Evolutionary conservation across 2,113 vertebrate species (phyloP).

Genomic region (Catagonus wagneri): DNA sequence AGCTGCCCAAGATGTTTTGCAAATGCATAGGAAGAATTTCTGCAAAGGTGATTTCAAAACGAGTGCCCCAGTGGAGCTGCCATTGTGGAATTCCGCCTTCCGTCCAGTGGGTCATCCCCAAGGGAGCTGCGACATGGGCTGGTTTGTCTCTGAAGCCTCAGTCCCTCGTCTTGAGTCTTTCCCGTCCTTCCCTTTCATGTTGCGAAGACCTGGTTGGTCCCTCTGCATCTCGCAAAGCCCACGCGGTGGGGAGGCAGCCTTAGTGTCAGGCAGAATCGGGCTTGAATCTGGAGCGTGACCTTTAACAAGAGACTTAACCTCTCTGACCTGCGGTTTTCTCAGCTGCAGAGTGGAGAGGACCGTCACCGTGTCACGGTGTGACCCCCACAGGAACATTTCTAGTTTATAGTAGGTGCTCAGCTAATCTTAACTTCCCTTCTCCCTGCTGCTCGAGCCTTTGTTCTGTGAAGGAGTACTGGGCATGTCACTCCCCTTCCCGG

Average conservation of each 20-base stretch:
- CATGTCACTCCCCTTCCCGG: background rate
- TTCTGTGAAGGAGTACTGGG: background rate
- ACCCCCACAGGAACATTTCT: background rate
- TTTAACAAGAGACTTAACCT: background rate
- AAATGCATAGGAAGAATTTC: background rate
- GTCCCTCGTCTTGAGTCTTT: background rate
- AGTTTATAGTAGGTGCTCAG: background rate
- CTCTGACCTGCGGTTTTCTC: background rate
- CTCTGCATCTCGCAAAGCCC: background rate
- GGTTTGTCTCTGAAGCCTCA: background rate
- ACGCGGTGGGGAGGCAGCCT: too few relatives aligned
- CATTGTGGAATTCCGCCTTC: background rate
- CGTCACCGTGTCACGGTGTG: background rate
- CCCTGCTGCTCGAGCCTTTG: background rate
- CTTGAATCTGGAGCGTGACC: background rate
- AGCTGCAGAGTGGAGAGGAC: background rate
- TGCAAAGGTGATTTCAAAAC: background rate
- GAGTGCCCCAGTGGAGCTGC: background rate
- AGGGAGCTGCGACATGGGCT: too few relatives aligned
- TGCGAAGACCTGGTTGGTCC: background rate
- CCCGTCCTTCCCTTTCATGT: background rate
- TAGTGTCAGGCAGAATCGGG: background rate
- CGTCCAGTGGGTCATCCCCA: background rate
- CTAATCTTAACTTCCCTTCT: background rate
- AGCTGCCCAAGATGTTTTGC: background rate